phyloP scores from a whole-genome alignment of 2,888 invertebrate genomes.

The Eristalis arbustorum region DNA sequence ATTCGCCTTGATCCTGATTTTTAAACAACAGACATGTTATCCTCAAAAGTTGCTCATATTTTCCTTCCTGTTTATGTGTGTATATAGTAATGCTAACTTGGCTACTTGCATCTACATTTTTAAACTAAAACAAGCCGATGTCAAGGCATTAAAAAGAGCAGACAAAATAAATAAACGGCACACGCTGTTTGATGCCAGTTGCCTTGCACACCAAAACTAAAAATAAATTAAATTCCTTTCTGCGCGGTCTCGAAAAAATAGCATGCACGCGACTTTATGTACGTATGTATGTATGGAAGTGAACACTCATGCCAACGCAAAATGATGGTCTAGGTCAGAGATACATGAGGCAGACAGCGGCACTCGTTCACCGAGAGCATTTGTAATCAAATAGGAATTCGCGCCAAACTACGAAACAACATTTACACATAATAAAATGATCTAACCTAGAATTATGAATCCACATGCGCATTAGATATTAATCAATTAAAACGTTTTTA shows the following conservation, averaged over 20 bases:
- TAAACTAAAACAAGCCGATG: constrained; percentile 26
- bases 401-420: constrained; percentile 8
- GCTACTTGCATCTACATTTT: background rate
- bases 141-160: background rate
- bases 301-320: constrained; percentile 33
- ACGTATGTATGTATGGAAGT: background rate
- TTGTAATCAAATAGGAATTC: constrained; percentile 60
- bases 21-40: too few relatives aligned
- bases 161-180: constrained; percentile 1
- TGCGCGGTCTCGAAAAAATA: constrained; percentile 35
- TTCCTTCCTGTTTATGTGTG: too few relatives aligned
- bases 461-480: background rate
- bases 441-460: constrained; percentile 25
- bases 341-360: constrained; percentile 31
- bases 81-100: background rate
- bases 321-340: constrained; percentile 67
- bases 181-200: background rate
- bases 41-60: too few relatives aligned
- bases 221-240: constrained; percentile 65
- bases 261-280: constrained; percentile 48
- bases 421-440: constrained; percentile 53
- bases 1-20: too few relatives aligned
- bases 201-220: constrained; percentile 47
- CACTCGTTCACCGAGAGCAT: background rate
- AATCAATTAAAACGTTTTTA: background rate